A percentile compares a stretch with the other conserved stretches of the same genome.
Conservation (phyloP, 2,797 vertebrate genomes). For the Loriculus beryllinus region DNA sequence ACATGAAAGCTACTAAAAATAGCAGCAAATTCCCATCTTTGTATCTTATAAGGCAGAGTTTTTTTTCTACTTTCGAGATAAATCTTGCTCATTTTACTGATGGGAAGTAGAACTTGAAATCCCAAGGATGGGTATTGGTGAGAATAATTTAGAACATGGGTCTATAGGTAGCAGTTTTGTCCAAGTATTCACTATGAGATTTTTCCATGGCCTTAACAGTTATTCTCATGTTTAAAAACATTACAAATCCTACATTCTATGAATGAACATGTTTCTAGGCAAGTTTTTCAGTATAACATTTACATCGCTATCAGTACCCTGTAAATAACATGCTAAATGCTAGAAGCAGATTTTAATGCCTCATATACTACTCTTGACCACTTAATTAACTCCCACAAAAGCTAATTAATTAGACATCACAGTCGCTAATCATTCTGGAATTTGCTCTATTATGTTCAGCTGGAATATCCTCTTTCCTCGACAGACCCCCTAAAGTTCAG, state of each 20-base stretch:
- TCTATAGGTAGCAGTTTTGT: neutral
- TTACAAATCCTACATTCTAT: neutral
- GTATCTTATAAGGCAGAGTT: neutral
- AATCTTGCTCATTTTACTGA: neutral
- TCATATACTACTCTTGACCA: slow-evolving; percentile 42
- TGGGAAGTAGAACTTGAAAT: neutral
- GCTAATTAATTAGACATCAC: slow-evolving; percentile 60
- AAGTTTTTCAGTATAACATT: neutral
- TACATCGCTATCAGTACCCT: neutral
- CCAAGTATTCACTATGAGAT: neutral
- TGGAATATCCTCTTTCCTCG: slow-evolving; percentile 50
- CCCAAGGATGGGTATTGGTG: neutral
- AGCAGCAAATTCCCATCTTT: neutral
- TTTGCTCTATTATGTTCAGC: slow-evolving; percentile 51
- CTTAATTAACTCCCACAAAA: slow-evolving; percentile 56
- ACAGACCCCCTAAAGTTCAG: slow-evolving; percentile 40
- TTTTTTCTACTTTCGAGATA: neutral
- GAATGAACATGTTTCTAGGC: neutral
- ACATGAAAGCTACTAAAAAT: neutral
- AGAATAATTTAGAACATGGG: neutral
- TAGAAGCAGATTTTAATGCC: slow-evolving; percentile 30
- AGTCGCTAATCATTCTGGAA: slow-evolving; percentile 49
- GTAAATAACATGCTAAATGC: slow-evolving; percentile 11
- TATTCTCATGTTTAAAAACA: neutral
- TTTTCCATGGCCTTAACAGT: neutral